phyloP scores from a whole-genome alignment of 2,113 vertebrate species.

The Mormyrus iriodes region DNA sequence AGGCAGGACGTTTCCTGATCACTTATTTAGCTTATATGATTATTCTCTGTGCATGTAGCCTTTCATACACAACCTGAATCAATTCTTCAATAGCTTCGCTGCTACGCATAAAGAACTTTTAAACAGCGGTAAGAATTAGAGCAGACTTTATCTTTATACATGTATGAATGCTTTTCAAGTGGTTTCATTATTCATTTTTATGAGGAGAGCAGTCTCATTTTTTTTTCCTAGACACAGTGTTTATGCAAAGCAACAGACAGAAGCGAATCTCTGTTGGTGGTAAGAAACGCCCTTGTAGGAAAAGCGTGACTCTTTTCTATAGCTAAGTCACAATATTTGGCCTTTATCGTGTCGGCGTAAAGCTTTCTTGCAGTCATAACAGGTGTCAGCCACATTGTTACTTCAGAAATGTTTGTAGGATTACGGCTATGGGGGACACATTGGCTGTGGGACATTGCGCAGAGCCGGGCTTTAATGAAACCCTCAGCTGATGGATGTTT shows the following conservation, averaged over 20 bases:
- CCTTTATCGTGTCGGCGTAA: conserved; percentile 45
- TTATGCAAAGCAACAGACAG: conserved; percentile 55
- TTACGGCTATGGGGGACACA: background rate
- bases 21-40: background rate
- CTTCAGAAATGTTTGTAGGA: background rate
- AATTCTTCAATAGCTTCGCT: conserved; percentile 30
- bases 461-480: background rate
- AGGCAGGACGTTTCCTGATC: background rate
- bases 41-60: background rate
- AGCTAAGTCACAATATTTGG: conserved; percentile 44
- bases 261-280: conserved; percentile 50
- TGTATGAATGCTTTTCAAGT: conserved; percentile 58
- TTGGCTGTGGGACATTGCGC: background rate
- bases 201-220: conserved; percentile 43
- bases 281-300: conserved; percentile 26
- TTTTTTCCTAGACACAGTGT: conserved; percentile 53
- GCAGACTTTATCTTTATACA: conserved; percentile 49
- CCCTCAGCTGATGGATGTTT: background rate
- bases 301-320: conserved; percentile 40
- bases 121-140: background rate
- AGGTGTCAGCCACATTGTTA: background rate
- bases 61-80: background rate
- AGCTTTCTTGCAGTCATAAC: conserved; percentile 21
- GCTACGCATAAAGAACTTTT: background rate
- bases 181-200: conserved; percentile 49